Conservation (phyloP, 30 jellyfish, hydroid and myxozoan species). For the Haliclystus octoradiatus region DNA sequence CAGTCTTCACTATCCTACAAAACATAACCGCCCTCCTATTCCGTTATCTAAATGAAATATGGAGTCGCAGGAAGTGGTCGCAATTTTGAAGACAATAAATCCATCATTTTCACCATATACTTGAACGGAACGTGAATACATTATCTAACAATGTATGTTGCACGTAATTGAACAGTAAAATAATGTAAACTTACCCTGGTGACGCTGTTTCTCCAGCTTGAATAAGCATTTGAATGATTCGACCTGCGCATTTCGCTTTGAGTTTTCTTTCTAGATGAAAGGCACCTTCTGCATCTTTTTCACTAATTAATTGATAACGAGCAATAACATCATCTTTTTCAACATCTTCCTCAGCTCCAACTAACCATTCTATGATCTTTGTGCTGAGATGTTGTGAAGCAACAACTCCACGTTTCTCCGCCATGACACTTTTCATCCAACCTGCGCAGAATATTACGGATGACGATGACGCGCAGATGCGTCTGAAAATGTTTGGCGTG, state of each 20-base stretch:
- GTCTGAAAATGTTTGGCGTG: neutral
- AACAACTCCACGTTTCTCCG: conserved; percentile 40
- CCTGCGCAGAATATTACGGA: neutral
- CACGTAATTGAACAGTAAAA: too few relatives aligned
- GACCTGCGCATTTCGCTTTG: conserved; percentile 77
- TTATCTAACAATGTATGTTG: too few relatives aligned
- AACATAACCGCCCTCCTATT: too few relatives aligned
- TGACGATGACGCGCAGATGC: neutral
- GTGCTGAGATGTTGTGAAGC: conserved; percentile 44
- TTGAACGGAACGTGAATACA: too few relatives aligned
- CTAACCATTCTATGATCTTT: conserved; percentile 68
- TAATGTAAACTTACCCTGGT: conserved; percentile 81
- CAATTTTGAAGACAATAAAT: too few relatives aligned
- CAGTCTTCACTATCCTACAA: too few relatives aligned
- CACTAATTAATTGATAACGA: conserved; percentile 38
- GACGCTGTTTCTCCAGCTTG: conserved; percentile 39
- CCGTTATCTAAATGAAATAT: too few relatives aligned
- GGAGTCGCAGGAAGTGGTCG: too few relatives aligned
- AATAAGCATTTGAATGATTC: conserved; percentile 39
- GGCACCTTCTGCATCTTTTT: conserved; percentile 10
- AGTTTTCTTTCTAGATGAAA: conserved; percentile 41
- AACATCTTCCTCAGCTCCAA: conserved; percentile 57
- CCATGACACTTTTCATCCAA: neutral
- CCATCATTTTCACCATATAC: too few relatives aligned
- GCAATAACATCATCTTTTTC: conserved; percentile 57